Base-by-base conservation (phyloP, 2,888 invertebrate species). In the Diabrotica balteata region DNA sequence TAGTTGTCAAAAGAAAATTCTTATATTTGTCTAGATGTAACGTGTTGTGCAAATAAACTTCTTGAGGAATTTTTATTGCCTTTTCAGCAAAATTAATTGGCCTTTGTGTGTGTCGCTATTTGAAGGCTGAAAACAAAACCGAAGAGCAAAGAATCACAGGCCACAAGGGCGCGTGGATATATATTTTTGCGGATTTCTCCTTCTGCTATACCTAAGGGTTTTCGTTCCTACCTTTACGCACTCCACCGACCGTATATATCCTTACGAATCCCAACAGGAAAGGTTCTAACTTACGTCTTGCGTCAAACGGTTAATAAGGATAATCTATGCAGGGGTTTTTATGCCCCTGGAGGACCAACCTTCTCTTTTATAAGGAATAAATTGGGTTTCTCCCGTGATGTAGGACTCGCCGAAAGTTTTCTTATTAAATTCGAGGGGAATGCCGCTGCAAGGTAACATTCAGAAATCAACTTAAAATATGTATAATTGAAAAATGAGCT, bases 271-370 rank as follows among this genome's bases (percentile, higher is more conserved):
- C 69, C 69, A 49, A 61, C 47, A 68, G 72, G 63, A 62, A 66
- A 58, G 60, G 67, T 60, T 63, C 62, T 68, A 69, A 69, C 65
- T 66, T 66, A 66, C 68, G 66, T 64, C 69, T 68, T 69, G 63
- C 66, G 72, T 68, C 72, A 66, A 68, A 66, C 63, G 68, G 65
- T 66, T 72, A 72, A 72, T 72, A 72, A 69, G 72, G 69, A 72
- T 72, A 72, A 72, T 72, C 72, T 72, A 72, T 68, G 69, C 66
- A 54, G 63, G 62, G 66, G 69, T 62, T 69, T 68, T 66, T 66
- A 65, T 58, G 50, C 55, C 66, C 63, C 69, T 50, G 50, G 62
- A 66, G 65, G 61, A 54, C 59, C 63, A 49, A 51, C 65, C 62
- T 66, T 66, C 66, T 66, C 65, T 69, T 69, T 69, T 69, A 66